Base-by-base conservation (phyloP, 1,140 invertebrate species). In the Aphelinus atriplicis region DNA sequence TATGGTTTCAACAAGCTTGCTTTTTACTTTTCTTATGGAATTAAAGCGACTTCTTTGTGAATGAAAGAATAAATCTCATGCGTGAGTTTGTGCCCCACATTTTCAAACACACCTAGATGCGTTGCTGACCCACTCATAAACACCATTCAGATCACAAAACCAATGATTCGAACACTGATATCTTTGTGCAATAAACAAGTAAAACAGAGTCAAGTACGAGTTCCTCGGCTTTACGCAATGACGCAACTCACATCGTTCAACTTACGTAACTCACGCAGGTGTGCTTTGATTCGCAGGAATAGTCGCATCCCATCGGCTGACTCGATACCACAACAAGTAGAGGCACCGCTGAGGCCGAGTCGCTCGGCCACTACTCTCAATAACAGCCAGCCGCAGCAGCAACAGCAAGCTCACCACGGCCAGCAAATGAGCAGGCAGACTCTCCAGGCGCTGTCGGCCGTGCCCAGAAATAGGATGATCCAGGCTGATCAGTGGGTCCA, bases 371-470 rank as follows among this genome's bases (percentile, higher is more conserved):
- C 77, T 66, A 79, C 82, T 26, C 69, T 87, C 2, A 75, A 82
- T 69, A 83, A 84, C 7, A 26, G 26, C n/a, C 55, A 60, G 3
- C 56, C 58, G 10, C 26, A 10, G 4, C 68, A 70, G 46, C 55
- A 67, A 7, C 5, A 10, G 7, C 57, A 62, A 47, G 57, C 56
- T 79, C 86, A 87, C 56, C 82, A 83, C 64, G 85, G 88, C 10
- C 91, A 91, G 69, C 92, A 93, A 63, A 94, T 95, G 93, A 91
- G 91, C 42, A 90, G 93, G 65, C 93, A 94, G 77, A 94, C 93
- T 4, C 84, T 94, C 53, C 93, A 94, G 83, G 93, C 93, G 2
- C 85, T 95, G 2, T 95, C 93, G 81, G 94, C 94, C 10, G 93
- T 92, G 3, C 94, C 94, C 7, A 92, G 92, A 51, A 90, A 92